phyloP scores from a whole-genome alignment of 2,888 invertebrate species.

The Leucophenga maculata region DNA sequence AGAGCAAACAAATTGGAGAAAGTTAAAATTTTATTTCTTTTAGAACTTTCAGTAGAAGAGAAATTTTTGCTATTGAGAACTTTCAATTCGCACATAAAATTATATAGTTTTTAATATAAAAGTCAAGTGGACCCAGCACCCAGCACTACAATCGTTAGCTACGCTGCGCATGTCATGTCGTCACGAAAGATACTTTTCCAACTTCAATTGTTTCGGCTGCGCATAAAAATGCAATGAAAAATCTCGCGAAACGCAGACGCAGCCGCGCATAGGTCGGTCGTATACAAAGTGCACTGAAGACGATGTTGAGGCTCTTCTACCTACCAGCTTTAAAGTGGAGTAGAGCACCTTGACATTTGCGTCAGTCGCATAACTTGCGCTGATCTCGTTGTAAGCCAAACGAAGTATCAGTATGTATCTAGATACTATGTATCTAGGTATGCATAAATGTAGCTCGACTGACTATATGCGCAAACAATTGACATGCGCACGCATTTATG shows the following conservation, averaged over 20 bases:
- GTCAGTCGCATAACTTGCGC: not conserved
- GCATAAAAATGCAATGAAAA: not conserved
- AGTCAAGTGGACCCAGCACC: not conserved
- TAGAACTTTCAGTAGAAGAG: not conserved
- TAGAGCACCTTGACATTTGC: slow-evolving; percentile 22
- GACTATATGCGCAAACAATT: no score
- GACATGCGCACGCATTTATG: no score
- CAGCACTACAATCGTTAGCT: no score
- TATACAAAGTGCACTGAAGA: not conserved
- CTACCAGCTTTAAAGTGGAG: slow-evolving; percentile 6
- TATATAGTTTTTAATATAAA: not conserved
- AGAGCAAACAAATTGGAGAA: slow-evolving; percentile 33
- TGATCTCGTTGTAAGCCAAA: not conserved
- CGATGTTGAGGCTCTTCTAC: not conserved
- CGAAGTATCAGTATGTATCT: no score
- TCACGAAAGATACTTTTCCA: slow-evolving; percentile 5
- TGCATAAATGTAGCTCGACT: no score
- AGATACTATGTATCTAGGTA: no score
- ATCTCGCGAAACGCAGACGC: not conserved
- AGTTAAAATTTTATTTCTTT: not conserved
- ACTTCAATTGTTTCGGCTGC: not conserved
- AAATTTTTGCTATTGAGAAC: not conserved
- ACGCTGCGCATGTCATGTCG: no score
- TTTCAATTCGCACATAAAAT: not conserved
- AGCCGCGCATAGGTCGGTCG: not conserved